A percentile compares a stretch with the other conserved stretches of the same genome.
Evolutionary conservation across 2,797 vertebrate genomes (phyloP).

Genomic region (Melanotaenia maccullochi): DNA sequence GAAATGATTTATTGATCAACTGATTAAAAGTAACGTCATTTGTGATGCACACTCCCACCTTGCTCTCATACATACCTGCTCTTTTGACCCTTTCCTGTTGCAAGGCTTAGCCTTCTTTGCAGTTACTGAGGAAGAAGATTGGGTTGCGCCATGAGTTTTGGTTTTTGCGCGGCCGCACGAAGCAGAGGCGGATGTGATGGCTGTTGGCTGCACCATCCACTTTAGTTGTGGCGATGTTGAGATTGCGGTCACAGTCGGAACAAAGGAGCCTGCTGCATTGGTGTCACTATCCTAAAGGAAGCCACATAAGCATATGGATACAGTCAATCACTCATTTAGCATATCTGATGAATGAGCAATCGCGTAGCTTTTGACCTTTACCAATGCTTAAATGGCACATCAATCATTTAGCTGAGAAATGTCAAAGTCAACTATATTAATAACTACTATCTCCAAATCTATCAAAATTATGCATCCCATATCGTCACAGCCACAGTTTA

Average conservation of each 20-base stretch:
- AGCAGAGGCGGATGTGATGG: constrained; percentile 84
- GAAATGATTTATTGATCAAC: constrained; percentile 1
- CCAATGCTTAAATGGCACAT: constrained; percentile 44
- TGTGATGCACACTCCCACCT: neutral
- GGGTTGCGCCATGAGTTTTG: constrained; percentile 75
- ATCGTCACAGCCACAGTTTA: neutral
- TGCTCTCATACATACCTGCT: constrained; percentile 81
- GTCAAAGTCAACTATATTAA: constrained; percentile 9
- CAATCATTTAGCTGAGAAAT: constrained; percentile 39
- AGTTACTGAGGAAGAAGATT: constrained; percentile 63
- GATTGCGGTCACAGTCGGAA: constrained; percentile 90
- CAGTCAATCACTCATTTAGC: constrained; percentile 26
- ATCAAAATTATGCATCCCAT: constrained; percentile 6
- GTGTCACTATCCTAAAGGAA: constrained; percentile 83
- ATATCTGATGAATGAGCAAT: constrained; percentile 36
- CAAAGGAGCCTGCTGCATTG: constrained; percentile 85
- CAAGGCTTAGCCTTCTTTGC: constrained; percentile 81
- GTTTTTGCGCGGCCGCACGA: constrained; percentile 83
- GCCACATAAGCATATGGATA: constrained; percentile 25
- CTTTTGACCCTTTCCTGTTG: constrained; percentile 85
- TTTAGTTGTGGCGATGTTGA: constrained; percentile 87
- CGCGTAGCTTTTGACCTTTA: constrained; percentile 55
- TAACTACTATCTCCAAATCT: constrained; percentile 5
- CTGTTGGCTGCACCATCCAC: constrained; percentile 89
- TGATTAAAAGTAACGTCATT: neutral